Evolutionary conservation across 1,140 invertebrate genomes (phyloP).

Genomic region (Trinorchestia longiramus): DNA sequence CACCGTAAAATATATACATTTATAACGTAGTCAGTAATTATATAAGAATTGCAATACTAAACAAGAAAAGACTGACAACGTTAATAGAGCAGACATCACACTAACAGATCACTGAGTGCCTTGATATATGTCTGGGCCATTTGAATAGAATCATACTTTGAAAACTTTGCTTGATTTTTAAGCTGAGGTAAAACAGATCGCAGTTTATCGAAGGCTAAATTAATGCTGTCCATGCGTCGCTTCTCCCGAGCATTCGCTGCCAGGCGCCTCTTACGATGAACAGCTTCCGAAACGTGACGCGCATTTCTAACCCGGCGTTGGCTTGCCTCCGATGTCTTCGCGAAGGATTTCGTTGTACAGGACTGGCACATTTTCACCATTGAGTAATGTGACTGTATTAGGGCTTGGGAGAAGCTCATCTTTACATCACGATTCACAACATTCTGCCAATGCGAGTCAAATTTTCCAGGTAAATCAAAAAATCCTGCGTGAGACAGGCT

Average conservation of each 20-base stretch:
- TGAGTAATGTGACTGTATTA: neutral
- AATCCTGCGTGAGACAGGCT: neutral
- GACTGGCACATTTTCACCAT: neutral
- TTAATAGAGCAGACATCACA: neutral
- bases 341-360: neutral
- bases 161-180: slow-evolving; percentile 83
- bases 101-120: slow-evolving; percentile 75
- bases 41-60: too few species aligned
- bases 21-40: too few species aligned
- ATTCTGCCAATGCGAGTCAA: neutral
- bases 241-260: slow-evolving; percentile 83
- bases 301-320: neutral
- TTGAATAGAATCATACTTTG: slow-evolving; percentile 88
- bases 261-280: slow-evolving; percentile 73
- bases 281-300: neutral
- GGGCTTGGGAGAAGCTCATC: neutral
- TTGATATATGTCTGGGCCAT: slow-evolving; percentile 88
- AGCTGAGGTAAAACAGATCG: slow-evolving; percentile 83
- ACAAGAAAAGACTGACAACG: too few species aligned
- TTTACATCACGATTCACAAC: neutral
- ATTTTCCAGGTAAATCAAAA: neutral
- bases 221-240: slow-evolving; percentile 84
- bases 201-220: slow-evolving; percentile 84
- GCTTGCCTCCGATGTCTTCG: neutral
- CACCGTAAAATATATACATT: too few species aligned